A percentile compares a stretch with the other conserved stretches of the same genome.
Evolutionary conservation across 2,888 invertebrate species (phyloP).

Genomic region (Andrena chrysosceles): DNA sequence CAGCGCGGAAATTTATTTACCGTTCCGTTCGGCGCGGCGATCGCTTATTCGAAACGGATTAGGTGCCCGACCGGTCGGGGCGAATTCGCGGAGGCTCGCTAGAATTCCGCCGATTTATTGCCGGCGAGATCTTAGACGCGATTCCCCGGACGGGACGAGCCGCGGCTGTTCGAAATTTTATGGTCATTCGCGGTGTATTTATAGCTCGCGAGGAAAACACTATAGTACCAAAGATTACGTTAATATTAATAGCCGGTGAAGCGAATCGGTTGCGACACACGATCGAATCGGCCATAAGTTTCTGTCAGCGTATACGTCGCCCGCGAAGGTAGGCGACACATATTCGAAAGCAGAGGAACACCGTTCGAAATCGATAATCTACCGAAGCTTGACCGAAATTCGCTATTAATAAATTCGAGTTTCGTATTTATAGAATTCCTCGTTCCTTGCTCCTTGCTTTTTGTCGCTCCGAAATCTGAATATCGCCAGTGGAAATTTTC

Average conservation of each 20-base stretch:
- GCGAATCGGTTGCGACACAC: conserved; percentile 32
- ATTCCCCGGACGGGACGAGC: conserved; percentile 17
- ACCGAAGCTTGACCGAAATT: not conserved
- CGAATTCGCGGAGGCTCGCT: conserved; percentile 44
- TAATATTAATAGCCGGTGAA: conserved; percentile 52
- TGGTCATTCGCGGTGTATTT: conserved; percentile 52
- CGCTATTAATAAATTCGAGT: not conserved
- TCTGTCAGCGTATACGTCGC: not conserved
- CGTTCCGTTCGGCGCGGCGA: conserved; percentile 28
- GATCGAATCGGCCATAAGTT: conserved; percentile 24
- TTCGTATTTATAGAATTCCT: not conserved
- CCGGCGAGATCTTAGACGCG: conserved; percentile 37
- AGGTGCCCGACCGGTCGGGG: conserved; percentile 46
- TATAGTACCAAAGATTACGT: conserved; percentile 51
- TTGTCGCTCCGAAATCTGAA: not conserved
- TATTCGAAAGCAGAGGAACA: not conserved
- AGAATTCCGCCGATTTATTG: conserved; percentile 52
- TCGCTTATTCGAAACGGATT: conserved; percentile 57
- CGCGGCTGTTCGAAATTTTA: conserved; percentile 53
- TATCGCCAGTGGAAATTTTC: too few species aligned
- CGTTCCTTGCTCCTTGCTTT: not conserved
- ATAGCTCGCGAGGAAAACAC: conserved; percentile 45
- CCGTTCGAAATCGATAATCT: not conserved
- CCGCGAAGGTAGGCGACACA: conserved; percentile 17
- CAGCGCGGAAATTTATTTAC: conserved; percentile 52